Evolutionary conservation across 2,888 invertebrate species (phyloP).

Genomic region (Cantharis nigra): DNA sequence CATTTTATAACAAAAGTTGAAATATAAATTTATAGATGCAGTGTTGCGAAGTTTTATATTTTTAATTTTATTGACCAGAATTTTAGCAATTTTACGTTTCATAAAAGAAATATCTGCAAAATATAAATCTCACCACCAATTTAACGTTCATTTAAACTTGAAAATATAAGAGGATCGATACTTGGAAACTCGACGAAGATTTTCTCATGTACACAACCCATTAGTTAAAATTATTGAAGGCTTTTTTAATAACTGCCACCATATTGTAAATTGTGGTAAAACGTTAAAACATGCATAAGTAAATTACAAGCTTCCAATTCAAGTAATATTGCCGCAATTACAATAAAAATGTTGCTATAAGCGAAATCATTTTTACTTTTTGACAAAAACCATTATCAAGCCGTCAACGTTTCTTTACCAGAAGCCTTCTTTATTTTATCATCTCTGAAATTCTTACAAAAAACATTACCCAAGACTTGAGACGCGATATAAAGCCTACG

Average conservation of each 20-base stretch:
- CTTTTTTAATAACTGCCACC: background rate
- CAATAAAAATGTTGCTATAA: background rate
- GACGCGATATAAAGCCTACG: conserved; percentile 31
- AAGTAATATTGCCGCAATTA: background rate
- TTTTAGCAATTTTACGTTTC: background rate
- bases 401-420: conserved; percentile 15
- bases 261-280: background rate
- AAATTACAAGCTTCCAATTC: background rate
- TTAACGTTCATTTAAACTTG: background rate
- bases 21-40: background rate
- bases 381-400: conserved; percentile 9
- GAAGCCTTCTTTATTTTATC: conserved; percentile 24
- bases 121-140: background rate
- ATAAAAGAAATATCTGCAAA: background rate
- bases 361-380: background rate
- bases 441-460: conserved; percentile 28
- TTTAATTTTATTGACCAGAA: background rate
- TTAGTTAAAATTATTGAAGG: background rate
- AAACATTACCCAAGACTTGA: conserved; percentile 21
- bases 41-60: background rate
- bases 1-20: background rate
- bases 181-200: background rate
- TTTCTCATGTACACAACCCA: background rate
- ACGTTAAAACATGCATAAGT: background rate
- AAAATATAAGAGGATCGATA: background rate